These are phyloP conservation scores for Megalonaias nervosa DNA, from an alignment of 1,140 invertebrate species.

Conservation along the genomic window DNA sequence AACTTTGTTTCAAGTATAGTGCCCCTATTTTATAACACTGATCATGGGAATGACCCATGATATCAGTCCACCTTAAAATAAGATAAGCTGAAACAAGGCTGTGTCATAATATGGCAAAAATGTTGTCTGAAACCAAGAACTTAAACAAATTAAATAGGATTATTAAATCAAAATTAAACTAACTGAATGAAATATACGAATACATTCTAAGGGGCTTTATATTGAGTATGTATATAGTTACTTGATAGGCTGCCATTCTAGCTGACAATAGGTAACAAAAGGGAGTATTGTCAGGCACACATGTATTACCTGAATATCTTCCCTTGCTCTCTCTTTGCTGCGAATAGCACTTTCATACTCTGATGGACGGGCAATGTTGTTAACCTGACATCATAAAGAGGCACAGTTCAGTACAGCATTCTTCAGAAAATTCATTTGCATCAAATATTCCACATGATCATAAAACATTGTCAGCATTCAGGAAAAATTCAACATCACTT, in stretches of 20 bases:
- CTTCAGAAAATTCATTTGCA: too few species aligned
- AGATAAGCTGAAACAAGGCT: too few species aligned
- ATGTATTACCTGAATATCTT: conserved; percentile 61
- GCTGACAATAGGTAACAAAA: neutral
- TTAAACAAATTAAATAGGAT: neutral
- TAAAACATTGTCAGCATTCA: too few species aligned
- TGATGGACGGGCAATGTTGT: conserved; percentile 61
- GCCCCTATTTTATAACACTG: too few species aligned
- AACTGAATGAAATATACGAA: neutral
- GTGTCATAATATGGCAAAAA: too few species aligned
- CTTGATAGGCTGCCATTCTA: neutral
- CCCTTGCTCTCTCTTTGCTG: conserved; percentile 65
- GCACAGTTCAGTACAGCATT: too few species aligned
- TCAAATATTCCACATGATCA: too few species aligned
- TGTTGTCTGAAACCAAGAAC: too few species aligned
- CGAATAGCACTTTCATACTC: conserved; percentile 64
- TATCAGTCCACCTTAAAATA: too few species aligned
- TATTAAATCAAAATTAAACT: neutral
- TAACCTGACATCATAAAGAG: conserved; percentile 49
- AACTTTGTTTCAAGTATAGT: neutral
- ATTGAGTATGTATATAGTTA: neutral
- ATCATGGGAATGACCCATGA: too few species aligned
- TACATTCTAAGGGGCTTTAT: neutral
- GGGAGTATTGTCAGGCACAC: too few species aligned
- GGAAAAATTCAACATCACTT: too few species aligned